phyloP scores from a whole-genome alignment of 2,113 vertebrate species.

The Bettongia penicillata region DNA sequence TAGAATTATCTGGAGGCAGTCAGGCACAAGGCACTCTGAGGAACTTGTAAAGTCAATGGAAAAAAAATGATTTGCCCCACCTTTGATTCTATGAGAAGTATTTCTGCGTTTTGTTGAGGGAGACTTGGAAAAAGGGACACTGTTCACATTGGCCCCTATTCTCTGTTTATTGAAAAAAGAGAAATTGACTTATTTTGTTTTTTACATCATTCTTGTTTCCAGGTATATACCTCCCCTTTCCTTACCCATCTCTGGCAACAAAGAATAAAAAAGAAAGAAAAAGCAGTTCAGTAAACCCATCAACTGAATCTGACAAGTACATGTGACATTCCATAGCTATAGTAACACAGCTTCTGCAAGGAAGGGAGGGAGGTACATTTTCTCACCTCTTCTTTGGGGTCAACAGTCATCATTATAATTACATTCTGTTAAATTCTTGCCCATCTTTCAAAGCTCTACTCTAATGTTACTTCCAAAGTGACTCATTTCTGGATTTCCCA shows the following conservation, averaged over 20 bases:
- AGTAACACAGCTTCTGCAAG: neutral
- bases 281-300: neutral
- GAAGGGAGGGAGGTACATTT: neutral
- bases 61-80: neutral
- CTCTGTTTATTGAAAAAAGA: neutral
- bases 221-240: neutral
- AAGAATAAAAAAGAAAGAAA: neutral
- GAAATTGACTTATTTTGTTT: neutral
- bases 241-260: neutral
- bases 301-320: neutral
- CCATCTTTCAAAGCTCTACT: neutral
- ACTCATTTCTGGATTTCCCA: neutral
- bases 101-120: neutral
- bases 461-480: neutral
- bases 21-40: neutral
- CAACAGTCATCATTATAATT: neutral
- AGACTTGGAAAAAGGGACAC: neutral
- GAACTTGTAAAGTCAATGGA: neutral
- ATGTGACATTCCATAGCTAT: neutral
- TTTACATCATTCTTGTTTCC: neutral
- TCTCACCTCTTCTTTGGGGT: neutral
- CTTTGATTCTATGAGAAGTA: neutral
- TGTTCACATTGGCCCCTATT: neutral
- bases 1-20: neutral
- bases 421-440: neutral